A percentile compares a stretch with the other conserved stretches of the same genome.
Conservation (phyloP, 2,797 vertebrate species). For the Pelodytes ibericus region DNA sequence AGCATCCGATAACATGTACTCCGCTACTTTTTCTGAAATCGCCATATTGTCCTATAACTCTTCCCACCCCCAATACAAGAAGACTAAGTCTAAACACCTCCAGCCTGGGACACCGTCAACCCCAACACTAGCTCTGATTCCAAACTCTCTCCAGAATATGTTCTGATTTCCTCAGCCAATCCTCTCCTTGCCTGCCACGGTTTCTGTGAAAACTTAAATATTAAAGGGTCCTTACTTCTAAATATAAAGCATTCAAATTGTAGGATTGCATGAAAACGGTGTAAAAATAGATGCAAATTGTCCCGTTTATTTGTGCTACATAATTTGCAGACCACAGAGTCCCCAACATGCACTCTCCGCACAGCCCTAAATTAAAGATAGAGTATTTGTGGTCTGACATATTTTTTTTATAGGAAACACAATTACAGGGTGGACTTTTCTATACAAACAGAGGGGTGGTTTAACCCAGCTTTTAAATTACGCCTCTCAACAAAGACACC, state of each 20-base stretch:
- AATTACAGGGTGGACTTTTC: slow-evolving; percentile 39
- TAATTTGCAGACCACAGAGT: slow-evolving; percentile 43
- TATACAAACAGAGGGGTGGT: slow-evolving; percentile 24
- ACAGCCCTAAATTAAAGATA: slow-evolving; percentile 13
- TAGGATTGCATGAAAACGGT: neutral
- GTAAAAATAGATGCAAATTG: slow-evolving; percentile 18
- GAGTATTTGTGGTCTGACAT: slow-evolving; percentile 18
- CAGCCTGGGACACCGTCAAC: too few species aligned
- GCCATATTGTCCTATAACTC: slow-evolving; percentile 74
- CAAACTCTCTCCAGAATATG: neutral
- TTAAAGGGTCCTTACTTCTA: neutral
- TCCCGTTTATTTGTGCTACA: neutral
- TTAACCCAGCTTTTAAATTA: slow-evolving; percentile 38
- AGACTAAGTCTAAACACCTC: neutral
- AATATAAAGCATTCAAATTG: slow-evolving; percentile 29
- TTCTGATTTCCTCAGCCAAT: neutral
- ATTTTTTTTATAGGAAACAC: slow-evolving; percentile 2
- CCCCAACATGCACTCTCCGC: neutral
- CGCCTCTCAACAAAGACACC: neutral
- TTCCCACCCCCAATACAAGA: neutral
- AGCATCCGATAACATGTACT: slow-evolving; percentile 93
- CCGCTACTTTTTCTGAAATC: slow-evolving; percentile 85
- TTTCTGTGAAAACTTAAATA: slow-evolving; percentile 4
- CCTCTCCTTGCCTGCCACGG: neutral
- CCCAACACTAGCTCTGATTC: neutral